phyloP scores from a whole-genome alignment of 2,113 vertebrate species.

The Etheostoma spectabile region DNA sequence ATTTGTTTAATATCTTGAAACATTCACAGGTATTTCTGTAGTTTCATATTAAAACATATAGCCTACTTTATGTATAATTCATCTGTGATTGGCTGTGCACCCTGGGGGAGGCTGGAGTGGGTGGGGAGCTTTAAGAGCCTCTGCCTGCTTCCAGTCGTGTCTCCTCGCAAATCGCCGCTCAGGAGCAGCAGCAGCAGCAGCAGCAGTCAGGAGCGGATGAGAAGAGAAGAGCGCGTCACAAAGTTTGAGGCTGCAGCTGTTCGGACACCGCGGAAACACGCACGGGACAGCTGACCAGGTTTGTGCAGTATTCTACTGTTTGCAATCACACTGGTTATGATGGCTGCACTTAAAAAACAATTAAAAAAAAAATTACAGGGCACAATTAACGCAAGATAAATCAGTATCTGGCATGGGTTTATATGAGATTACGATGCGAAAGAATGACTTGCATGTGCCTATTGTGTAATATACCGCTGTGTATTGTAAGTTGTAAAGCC shows the following conservation, averaged over 20 bases:
- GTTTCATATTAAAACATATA: background rate
- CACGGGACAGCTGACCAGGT: slow-evolving; percentile 55
- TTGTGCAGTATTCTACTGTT: slow-evolving; percentile 24
- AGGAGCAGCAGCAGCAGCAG: slow-evolving; percentile 42
- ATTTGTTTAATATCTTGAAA: background rate
- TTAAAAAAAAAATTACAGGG: background rate
- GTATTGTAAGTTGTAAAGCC: background rate
- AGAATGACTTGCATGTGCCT: slow-evolving; percentile 17
- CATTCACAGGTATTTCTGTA: background rate
- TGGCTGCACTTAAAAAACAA: background rate
- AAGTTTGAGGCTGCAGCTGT: slow-evolving; percentile 71
- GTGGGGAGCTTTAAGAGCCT: slow-evolving; percentile 63
- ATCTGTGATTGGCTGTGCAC: slow-evolving; percentile 75
- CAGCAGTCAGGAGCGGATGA: slow-evolving; percentile 1
- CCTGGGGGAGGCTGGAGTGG: slow-evolving; percentile 54
- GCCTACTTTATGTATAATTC: background rate
- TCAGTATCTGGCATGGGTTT: background rate
- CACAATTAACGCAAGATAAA: background rate
- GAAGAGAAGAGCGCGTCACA: slow-evolving; percentile 49
- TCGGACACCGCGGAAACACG: slow-evolving; percentile 1
- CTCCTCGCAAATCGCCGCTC: slow-evolving; percentile 35
- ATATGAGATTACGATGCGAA: background rate
- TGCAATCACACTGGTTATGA: background rate
- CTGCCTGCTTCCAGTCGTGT: slow-evolving; percentile 37
- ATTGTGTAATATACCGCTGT: background rate